Percentiles rank a stretch among this genome's conserved stretches.
Evolutionary conservation across 2,797 vertebrate genomes (phyloP).

Genomic region (Sarcophilus harrisii): DNA sequence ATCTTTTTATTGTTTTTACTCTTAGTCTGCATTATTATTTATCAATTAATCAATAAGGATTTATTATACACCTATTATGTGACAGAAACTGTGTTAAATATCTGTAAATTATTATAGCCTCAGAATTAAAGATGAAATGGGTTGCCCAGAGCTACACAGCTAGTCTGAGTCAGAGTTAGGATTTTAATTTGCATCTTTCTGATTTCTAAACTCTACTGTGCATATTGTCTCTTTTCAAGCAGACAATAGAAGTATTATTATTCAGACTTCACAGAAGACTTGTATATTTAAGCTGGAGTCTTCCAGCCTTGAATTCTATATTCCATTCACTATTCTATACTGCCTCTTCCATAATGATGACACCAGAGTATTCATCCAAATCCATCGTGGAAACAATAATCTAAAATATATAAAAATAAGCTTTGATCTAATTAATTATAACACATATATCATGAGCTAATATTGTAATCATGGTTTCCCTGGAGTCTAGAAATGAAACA

Average conservation of each 20-base stretch:
- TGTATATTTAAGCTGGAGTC: not conserved
- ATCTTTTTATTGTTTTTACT: not conserved
- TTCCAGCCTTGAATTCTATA: not conserved
- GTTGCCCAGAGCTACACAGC: not conserved
- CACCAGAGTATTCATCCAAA: not conserved
- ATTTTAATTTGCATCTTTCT: not conserved
- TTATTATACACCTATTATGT: not conserved
- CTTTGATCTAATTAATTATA: not conserved
- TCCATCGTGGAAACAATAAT: not conserved
- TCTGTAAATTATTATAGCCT: not conserved
- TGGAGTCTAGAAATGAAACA: not conserved
- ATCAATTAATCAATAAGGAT: not conserved
- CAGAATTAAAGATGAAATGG: not conserved
- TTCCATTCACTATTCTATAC: not conserved
- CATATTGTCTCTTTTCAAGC: not conserved
- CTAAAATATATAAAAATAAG: not conserved
- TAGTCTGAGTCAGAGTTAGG: not conserved
- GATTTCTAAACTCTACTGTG: not conserved
- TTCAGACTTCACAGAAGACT: not conserved
- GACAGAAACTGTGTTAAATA: not conserved
- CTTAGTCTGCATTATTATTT: not conserved
- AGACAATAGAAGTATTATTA: not conserved
- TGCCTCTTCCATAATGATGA: not conserved
- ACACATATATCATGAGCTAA: not conserved
- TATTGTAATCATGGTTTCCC: not conserved